phyloP scores from a whole-genome alignment of 2,888 invertebrate species.

The Drosophila bunnanda region DNA sequence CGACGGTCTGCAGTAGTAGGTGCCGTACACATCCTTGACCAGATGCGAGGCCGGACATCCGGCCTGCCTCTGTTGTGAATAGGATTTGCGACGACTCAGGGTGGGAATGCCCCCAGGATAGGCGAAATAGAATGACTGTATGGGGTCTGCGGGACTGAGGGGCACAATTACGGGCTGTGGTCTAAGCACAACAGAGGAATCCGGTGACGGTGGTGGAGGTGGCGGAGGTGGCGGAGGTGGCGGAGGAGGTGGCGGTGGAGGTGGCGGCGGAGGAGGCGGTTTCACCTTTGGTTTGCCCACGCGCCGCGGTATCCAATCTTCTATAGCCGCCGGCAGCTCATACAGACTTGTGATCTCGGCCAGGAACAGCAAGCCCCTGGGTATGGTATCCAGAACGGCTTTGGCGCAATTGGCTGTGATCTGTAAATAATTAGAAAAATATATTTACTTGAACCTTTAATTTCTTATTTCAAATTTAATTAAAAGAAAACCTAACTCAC shows the following conservation, averaged over 20 bases:
- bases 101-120: conserved; percentile 56
- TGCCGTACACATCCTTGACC: conserved; percentile 64
- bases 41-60: conserved; percentile 67
- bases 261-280: not conserved
- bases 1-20: conserved; percentile 59
- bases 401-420: conserved; percentile 73
- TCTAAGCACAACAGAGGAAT: conserved; percentile 10
- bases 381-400: conserved; percentile 68
- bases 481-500: conserved; percentile 57
- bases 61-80: conserved; percentile 27
- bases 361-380: conserved; percentile 73
- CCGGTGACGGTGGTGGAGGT: conserved; percentile 33
- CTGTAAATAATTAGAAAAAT: conserved; percentile 32
- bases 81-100: conserved; percentile 55
- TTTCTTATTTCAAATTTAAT: not conserved
- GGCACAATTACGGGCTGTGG: conserved; percentile 59
- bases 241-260: conserved; percentile 38
- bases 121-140: conserved; percentile 67
- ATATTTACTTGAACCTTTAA: not conserved
- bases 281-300: conserved; percentile 49
- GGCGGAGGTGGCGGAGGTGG: conserved; percentile 52
- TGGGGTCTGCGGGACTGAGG: conserved; percentile 62
- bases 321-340: conserved; percentile 70
- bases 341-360: conserved; percentile 75
- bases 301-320: conserved; percentile 58